These are phyloP conservation scores for Musca domestica DNA, from an alignment of 1,140 invertebrate genomes.

Conservation along the genomic window DNA sequence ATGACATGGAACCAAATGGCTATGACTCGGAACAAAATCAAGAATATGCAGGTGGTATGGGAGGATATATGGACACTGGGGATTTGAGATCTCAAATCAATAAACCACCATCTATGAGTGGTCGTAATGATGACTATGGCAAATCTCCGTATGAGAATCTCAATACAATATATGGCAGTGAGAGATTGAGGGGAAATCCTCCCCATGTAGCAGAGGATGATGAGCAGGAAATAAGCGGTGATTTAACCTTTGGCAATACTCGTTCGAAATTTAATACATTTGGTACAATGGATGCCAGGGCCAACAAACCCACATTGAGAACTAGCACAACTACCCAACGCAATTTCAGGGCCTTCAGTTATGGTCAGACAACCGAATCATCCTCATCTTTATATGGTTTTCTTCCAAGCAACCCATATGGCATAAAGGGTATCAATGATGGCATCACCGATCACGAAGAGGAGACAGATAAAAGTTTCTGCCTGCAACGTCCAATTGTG, in stretches of 20 bases:
- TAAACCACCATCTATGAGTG: background rate
- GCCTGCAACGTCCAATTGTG: constrained; percentile 39
- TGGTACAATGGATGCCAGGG: no score
- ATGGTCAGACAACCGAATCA: no score
- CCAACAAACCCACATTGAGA: no score
- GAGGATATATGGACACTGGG: background rate
- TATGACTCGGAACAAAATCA: background rate
- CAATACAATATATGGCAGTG: constrained; percentile 7
- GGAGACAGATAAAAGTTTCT: constrained; percentile 27
- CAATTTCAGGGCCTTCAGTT: no score
- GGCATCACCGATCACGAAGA: background rate
- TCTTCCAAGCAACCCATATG: background rate
- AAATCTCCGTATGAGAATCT: background rate
- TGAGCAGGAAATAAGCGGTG: background rate
- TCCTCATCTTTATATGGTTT: background rate
- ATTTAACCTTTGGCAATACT: background rate
- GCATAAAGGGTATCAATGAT: background rate
- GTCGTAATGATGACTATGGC: background rate
- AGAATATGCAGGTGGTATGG: background rate
- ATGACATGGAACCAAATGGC: background rate
- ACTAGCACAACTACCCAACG: no score
- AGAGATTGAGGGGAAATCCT: background rate
- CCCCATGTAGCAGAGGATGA: background rate
- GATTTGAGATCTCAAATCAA: background rate
- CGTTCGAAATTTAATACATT: no score